Percentiles rank a stretch among this genome's conserved stretches.
phyloP scores from a whole-genome alignment of 1,140 invertebrate species.

The Drosophila repleta region DNA sequence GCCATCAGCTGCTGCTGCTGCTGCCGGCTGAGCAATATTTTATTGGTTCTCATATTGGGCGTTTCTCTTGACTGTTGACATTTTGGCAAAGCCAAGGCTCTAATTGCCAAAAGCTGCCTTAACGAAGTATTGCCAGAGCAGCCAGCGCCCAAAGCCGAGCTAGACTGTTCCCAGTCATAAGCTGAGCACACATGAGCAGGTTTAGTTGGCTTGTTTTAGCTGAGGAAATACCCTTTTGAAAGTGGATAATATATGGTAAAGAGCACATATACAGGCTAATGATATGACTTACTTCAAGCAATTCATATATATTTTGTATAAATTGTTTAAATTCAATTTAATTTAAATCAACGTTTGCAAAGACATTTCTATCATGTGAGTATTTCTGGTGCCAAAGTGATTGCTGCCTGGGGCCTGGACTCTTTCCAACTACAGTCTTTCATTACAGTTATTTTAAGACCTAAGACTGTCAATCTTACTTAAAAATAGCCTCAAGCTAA shows the following conservation, averaged over 20 bases:
- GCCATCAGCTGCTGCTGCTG: conserved; percentile 54
- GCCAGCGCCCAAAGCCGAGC: conserved; percentile 15
- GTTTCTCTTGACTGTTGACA: conserved; percentile 40
- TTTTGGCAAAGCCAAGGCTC: conserved; percentile 33
- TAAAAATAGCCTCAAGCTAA: not conserved
- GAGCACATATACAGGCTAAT: no score
- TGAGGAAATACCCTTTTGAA: conserved; percentile 4
- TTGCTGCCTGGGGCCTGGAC: no score
- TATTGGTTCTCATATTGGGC: conserved; percentile 68
- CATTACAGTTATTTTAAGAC: not conserved
- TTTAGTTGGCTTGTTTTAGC: not conserved
- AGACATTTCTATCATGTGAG: not conserved
- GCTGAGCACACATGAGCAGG: not conserved
- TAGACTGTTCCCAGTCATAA: not conserved
- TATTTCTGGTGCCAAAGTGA: not conserved
- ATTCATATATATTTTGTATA: no score
- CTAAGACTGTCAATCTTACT: not conserved
- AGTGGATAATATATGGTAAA: no score
- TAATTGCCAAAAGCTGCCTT: conserved; percentile 46
- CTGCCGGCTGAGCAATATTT: conserved; percentile 35
- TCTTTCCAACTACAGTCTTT: no score
- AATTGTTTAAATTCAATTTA: no score
- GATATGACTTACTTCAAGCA: no score
- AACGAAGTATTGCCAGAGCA: conserved; percentile 30
- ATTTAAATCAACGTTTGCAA: no score